Evolutionary conservation across 2,797 vertebrate genomes (phyloP), one percentile per base, ranked within the genome.

Genomic region (Tokudaia tokunoshimensis): DNA sequence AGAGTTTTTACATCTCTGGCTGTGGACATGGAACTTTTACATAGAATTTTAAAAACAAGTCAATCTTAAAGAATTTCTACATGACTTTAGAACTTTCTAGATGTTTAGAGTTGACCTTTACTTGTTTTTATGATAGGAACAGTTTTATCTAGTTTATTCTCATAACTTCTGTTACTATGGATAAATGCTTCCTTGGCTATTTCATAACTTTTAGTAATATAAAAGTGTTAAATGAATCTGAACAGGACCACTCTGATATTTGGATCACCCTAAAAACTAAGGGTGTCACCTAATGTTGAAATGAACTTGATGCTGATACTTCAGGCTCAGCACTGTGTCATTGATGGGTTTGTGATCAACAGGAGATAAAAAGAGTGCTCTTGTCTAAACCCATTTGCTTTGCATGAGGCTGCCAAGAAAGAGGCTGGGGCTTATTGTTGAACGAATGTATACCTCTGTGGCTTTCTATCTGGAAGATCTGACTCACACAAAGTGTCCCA

Each of bases 71-170:
- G 72, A 85, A 74, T 90, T 94, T 89, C 24, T 20, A 11, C 50
- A 17, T 89, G 20, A 79, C 29, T 86, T 79, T 15, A 85, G n/a
- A 93, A 87, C 88, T 85, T 94, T 89, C 79, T 81, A 74, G 59
- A 86, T 79, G 19, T 55, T 89, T 61, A 78, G 9, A 20, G 10
- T 26, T 95, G 19, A 89, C 34, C 72, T 86, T 86, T 95, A 55
- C 24, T 5, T 44, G 86, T 88, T 86, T 80, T 65, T 29, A 65
- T 74, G 50, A 57, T 37, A 72, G 24, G 41, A 72, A 81, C 13
- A 57, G 37, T 92, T 55, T 82, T 55, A 37, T 41, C 50, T 12
- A 90, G 13, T 47, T 85, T 1, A 84, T 84, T 81, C 50, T 84
- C 44, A 82, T 95, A 79, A 76, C 7, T 63, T 82, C 41, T 85